Percentiles rank a stretch among this genome's conserved stretches.
These are phyloP conservation scores for Zaprionus inermis DNA, from an alignment of 1,140 invertebrate species.

Conservation along the genomic window DNA sequence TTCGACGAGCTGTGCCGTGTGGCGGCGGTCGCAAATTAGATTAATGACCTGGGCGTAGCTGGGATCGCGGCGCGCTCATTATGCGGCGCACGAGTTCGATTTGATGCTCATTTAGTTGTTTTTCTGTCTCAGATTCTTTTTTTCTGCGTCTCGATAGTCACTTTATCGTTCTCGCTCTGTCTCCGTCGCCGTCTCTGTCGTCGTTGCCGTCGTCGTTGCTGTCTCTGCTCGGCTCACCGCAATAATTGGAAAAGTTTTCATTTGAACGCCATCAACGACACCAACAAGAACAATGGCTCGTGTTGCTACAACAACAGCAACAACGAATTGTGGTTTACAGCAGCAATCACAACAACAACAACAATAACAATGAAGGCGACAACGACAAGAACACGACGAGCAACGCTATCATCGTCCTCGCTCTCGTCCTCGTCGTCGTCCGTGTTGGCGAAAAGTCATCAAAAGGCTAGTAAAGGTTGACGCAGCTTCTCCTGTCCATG, in stretches of 20 bases:
- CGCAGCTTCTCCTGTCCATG: constrained; percentile 65
- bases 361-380: not conserved
- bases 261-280: constrained; percentile 81
- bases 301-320: constrained; percentile 59
- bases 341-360: constrained; percentile 49
- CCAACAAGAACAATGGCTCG: constrained; percentile 78
- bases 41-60: constrained; percentile 63
- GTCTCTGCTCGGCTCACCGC: constrained; percentile 61
- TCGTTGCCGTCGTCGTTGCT: not conserved
- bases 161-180: constrained; percentile 15
- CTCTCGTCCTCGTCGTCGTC: not conserved
- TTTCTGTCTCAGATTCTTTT: constrained; percentile 70
- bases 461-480: constrained; percentile 82
- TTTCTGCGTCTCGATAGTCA: constrained; percentile 18
- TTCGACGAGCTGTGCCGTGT: not conserved
- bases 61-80: constrained; percentile 55
- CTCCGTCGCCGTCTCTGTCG: constrained; percentile 28
- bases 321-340: constrained; percentile 61
- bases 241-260: constrained; percentile 83
- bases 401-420: constrained; percentile 23
- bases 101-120: constrained; percentile 81
- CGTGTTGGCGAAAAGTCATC: constrained; percentile 72
- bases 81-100: constrained; percentile 80
- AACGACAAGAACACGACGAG: constrained; percentile 13
- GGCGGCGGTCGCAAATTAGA: constrained; percentile 62